These are phyloP conservation scores for Platyscapa corneri DNA, from an alignment of 1,140 invertebrate genomes.

Conservation along the genomic window DNA sequence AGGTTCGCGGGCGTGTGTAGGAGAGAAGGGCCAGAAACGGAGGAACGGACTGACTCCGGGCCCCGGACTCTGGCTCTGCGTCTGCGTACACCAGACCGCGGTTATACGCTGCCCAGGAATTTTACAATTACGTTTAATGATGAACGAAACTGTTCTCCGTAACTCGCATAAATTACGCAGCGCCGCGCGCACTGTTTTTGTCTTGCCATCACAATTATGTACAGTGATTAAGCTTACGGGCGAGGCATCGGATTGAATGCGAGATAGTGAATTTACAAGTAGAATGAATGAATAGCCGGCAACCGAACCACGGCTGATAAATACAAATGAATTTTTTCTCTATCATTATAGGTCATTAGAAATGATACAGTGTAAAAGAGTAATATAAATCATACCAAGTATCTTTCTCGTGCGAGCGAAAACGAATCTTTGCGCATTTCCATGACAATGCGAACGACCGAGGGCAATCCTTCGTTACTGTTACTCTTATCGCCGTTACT, in stretches of 20 bases:
- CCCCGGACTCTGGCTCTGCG: too few relatives aligned
- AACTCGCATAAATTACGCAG: slow-evolving; percentile 50
- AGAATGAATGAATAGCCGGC: not conserved
- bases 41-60: not conserved
- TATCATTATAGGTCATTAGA: slow-evolving; percentile 32
- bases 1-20: not conserved
- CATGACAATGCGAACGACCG: slow-evolving; percentile 14
- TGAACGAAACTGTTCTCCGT: slow-evolving; percentile 47
- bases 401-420: not conserved
- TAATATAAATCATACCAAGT: not conserved
- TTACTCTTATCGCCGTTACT: too few relatives aligned
- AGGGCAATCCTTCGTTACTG: not conserved
- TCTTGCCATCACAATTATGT: slow-evolving; percentile 45
- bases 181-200: slow-evolving; percentile 39
- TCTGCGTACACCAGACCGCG: not conserved
- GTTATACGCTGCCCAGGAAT: slow-evolving; percentile 39
- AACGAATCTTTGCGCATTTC: not conserved
- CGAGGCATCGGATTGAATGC: not conserved
- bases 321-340: slow-evolving; percentile 20
- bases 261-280: slow-evolving; percentile 6
- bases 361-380: slow-evolving; percentile 22
- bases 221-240: slow-evolving; percentile 42
- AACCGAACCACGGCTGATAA: not conserved
- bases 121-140: slow-evolving; percentile 55
- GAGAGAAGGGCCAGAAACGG: not conserved